Percentiles rank a stretch among this genome's conserved stretches.
These are phyloP conservation scores for Pseudocheirus occidentalis DNA, from an alignment of 2,797 vertebrate species.

Conservation along the genomic window DNA sequence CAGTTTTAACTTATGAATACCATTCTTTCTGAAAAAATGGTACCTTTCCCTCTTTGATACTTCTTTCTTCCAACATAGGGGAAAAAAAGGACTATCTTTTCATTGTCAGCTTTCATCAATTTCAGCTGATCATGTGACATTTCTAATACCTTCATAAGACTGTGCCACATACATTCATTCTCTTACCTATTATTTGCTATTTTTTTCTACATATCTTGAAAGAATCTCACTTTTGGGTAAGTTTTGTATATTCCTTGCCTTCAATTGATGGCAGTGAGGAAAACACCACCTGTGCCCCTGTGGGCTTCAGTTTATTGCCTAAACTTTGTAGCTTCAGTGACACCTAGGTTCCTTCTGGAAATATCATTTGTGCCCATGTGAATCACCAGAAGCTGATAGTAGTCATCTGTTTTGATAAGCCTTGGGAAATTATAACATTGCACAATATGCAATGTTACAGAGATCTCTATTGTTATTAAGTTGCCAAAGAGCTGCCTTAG, in stretches of 20 bases:
- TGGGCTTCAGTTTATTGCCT: too few species aligned
- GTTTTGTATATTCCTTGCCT: not conserved
- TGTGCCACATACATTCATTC: not conserved
- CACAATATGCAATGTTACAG: too few species aligned
- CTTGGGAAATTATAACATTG: too few species aligned
- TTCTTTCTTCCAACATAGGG: not conserved
- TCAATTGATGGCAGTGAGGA: not conserved
- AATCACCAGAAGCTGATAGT: not conserved
- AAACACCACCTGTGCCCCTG: too few species aligned
- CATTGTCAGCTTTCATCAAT: too few species aligned
- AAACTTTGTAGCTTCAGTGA: not conserved
- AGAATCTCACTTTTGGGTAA: not conserved
- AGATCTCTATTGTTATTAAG: too few species aligned
- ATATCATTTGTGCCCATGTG: not conserved
- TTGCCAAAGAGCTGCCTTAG: not conserved
- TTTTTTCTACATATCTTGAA: not conserved
- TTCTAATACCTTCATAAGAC: not conserved
- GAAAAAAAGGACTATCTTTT: not conserved
- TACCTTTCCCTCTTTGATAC: too few species aligned
- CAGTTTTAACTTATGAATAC: not conserved
- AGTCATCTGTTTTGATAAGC: too few species aligned
- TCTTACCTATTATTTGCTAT: not conserved
- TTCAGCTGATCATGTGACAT: not conserved
- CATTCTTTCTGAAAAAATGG: too few species aligned
- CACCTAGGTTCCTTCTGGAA: not conserved